Percentiles rank a stretch among this genome's conserved stretches.
Conservation (phyloP, 2,888 invertebrate genomes). For the Ectropis crepuscularia region DNA sequence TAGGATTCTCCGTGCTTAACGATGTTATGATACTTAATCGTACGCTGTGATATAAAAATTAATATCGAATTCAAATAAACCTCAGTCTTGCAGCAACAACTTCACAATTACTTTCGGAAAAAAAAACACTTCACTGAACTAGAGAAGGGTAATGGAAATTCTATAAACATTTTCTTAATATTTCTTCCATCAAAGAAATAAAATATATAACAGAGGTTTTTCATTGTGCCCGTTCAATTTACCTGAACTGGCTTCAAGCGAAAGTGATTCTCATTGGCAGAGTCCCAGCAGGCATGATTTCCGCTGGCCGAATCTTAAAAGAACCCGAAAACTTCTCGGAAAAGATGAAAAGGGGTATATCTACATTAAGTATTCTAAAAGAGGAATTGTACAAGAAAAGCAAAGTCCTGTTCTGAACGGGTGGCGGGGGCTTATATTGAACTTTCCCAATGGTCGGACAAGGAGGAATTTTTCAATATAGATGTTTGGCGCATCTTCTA, state of each 20-base stretch:
- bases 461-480: slow-evolving; percentile 77
- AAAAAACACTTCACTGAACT: slow-evolving; percentile 16
- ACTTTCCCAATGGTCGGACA: slow-evolving; percentile 76
- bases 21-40: slow-evolving; percentile 3
- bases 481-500: slow-evolving; percentile 74
- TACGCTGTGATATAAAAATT: not conserved
- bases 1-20: slow-evolving; percentile 60
- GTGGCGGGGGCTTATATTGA: slow-evolving; percentile 68
- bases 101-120: slow-evolving; percentile 16
- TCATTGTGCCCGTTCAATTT: slow-evolving; percentile 49
- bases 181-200: slow-evolving; percentile 35
- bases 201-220: slow-evolving; percentile 37
- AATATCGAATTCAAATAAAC: not conserved
- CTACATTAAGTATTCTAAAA: slow-evolving; percentile 80
- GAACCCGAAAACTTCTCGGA: slow-evolving; percentile 70
- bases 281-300: slow-evolving; percentile 67
- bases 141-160: slow-evolving; percentile 22
- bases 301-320: slow-evolving; percentile 69
- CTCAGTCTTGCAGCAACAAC: not conserved
- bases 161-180: slow-evolving; percentile 38
- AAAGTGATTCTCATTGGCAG: slow-evolving; percentile 50
- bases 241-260: slow-evolving; percentile 52
- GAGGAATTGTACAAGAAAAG: slow-evolving; percentile 80
- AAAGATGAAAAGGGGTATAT: slow-evolving; percentile 76
- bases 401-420: slow-evolving; percentile 80